Evolutionary conservation across 2,797 vertebrate genomes (phyloP).

Genomic region (Pangasius mekongensis): DNA sequence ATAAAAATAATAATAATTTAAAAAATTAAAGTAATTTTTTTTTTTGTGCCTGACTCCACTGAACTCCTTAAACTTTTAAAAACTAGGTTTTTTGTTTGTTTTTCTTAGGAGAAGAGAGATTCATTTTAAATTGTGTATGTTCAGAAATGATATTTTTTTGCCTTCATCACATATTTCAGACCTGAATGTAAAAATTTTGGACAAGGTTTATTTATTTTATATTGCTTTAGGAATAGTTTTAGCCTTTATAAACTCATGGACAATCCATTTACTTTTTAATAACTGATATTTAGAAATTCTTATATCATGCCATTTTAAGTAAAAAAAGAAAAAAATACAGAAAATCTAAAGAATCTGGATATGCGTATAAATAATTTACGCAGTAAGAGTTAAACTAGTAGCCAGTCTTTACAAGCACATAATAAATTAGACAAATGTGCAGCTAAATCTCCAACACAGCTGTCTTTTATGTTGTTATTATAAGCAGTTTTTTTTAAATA

Average conservation of each 20-base stretch:
- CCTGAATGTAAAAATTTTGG: background rate
- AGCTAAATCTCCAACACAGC: background rate
- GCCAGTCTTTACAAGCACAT: background rate
- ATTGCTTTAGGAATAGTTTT: no score
- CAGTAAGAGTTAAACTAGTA: background rate
- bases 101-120: background rate
- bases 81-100: background rate
- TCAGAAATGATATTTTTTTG: background rate
- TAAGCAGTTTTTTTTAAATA: background rate
- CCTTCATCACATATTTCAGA: background rate
- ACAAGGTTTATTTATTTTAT: background rate
- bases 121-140: background rate
- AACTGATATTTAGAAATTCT: background rate
- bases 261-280: no score
- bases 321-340: background rate
- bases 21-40: no score
- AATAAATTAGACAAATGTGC: background rate
- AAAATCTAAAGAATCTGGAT: background rate
- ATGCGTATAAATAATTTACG: background rate
- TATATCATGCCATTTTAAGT: background rate
- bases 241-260: no score
- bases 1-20: no score
- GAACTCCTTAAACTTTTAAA: background rate
- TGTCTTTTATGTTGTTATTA: background rate
- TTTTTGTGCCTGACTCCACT: background rate